phyloP scores from a whole-genome alignment of 1,140 invertebrate species.

The Drosophila setifemur region DNA sequence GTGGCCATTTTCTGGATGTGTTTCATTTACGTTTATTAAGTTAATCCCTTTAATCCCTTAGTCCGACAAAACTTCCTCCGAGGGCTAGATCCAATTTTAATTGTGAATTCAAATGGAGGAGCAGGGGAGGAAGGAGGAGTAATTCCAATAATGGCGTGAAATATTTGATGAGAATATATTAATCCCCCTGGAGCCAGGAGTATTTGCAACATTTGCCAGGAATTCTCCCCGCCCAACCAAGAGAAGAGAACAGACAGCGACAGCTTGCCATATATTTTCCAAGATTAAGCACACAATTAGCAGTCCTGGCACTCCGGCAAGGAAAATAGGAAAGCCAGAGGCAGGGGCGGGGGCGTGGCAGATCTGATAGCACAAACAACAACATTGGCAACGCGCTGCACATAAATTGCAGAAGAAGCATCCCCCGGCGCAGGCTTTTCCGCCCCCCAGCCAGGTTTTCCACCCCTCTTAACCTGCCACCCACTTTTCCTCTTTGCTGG shows the following conservation, averaged over 20 bases:
- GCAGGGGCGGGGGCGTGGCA: slow-evolving; percentile 42
- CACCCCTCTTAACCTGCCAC: background rate
- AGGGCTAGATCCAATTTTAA: slow-evolving; percentile 12
- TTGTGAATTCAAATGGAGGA: slow-evolving; percentile 8
- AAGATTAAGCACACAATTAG: slow-evolving; percentile 81
- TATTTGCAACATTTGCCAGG: slow-evolving; percentile 63
- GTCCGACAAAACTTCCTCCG: background rate
- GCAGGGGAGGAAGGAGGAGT: slow-evolving; percentile 15
- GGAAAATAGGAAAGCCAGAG: background rate
- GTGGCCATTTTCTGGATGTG: too few relatives aligned
- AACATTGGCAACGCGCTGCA: slow-evolving; percentile 73
- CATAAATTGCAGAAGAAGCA: slow-evolving; percentile 74
- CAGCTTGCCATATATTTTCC: slow-evolving; percentile 63
- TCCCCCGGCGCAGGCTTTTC: slow-evolving; percentile 30
- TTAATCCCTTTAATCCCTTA: background rate
- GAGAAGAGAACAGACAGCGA: slow-evolving; percentile 44
- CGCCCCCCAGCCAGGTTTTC: slow-evolving; percentile 1
- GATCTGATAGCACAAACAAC: slow-evolving; percentile 35
- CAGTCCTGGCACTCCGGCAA: slow-evolving; percentile 45
- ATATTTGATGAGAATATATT: slow-evolving; percentile 81
- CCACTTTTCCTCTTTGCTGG: background rate
- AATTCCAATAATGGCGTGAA: slow-evolving; percentile 79
- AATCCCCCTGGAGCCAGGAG: slow-evolving; percentile 59
- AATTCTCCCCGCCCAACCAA: slow-evolving; percentile 15
- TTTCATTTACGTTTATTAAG: too few relatives aligned